Evolutionary conservation across 2,888 invertebrate species (phyloP).

Genomic region (Calameuta idolon): DNA sequence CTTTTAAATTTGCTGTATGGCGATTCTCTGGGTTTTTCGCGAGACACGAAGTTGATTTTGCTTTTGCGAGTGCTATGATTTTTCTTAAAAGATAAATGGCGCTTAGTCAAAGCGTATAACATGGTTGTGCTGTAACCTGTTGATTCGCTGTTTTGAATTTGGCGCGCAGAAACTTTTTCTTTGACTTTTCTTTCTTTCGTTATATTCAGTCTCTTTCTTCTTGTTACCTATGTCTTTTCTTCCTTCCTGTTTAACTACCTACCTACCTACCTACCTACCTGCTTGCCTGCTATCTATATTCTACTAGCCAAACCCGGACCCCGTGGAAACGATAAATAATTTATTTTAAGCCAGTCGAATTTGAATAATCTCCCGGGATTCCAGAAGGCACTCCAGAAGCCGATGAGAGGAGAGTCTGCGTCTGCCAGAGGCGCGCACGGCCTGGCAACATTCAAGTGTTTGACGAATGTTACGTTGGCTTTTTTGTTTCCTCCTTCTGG

Average conservation of each 20-base stretch:
- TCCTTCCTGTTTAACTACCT: constrained; percentile 10
- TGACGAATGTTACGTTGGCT: constrained; percentile 62
- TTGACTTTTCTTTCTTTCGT: constrained; percentile 29
- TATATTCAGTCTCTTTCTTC: constrained; percentile 31
- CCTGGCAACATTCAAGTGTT: constrained; percentile 64
- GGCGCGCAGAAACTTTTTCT: no score
- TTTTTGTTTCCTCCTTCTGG: constrained; percentile 60
- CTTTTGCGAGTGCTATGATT: background rate
- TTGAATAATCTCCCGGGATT: constrained; percentile 64
- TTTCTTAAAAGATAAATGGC: no score
- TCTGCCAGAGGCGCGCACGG: constrained; percentile 29
- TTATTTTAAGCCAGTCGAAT: constrained; percentile 62
- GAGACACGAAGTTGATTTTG: no score
- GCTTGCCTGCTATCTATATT: no score
- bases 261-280: no score
- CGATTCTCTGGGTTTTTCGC: no score
- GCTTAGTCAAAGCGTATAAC: no score
- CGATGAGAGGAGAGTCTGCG: constrained; percentile 35
- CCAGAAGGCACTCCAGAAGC: constrained; percentile 59
- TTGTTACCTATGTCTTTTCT: constrained; percentile 25
- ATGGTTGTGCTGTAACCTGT: no score
- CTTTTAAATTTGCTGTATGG: no score
- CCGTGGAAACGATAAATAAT: constrained; percentile 44
- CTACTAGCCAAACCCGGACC: background rate
- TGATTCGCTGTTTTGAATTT: no score